Percentiles rank a stretch among this genome's conserved stretches.
phyloP scores from a whole-genome alignment of 2,888 invertebrate species.

The Dolomedes plantarius region DNA sequence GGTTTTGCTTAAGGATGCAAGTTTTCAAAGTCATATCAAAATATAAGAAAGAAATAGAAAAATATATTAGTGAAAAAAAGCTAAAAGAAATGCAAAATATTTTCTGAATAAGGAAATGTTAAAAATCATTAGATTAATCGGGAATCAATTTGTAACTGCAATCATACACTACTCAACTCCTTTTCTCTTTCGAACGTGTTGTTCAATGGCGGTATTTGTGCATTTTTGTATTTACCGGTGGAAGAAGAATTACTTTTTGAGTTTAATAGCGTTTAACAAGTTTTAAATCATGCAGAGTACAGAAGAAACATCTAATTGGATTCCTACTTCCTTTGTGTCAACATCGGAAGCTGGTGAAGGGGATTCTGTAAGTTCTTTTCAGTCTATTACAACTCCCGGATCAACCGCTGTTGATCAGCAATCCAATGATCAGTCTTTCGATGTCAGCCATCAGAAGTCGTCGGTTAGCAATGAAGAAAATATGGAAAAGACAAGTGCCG shows the following conservation, averaged over 20 bases:
- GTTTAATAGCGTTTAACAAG: neutral
- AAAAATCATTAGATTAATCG: no score
- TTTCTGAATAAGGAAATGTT: no score
- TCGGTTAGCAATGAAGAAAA: slow-evolving; percentile 20
- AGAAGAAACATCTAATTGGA: slow-evolving; percentile 35
- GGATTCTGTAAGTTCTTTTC: slow-evolving; percentile 55
- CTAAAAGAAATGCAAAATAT: no score
- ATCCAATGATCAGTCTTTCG: slow-evolving; percentile 55
- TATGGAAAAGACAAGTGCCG: neutral
- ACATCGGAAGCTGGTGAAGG: slow-evolving; percentile 36
- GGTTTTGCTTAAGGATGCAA: no score
- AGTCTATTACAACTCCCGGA: neutral
- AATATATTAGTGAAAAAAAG: no score
- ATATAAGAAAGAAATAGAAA: no score
- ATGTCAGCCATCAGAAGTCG: slow-evolving; percentile 56
- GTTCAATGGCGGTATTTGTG: slow-evolving; percentile 15
- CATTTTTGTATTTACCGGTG: neutral
- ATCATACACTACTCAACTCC: slow-evolving; percentile 32
- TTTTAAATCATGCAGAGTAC: slow-evolving; percentile 32
- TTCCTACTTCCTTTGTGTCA: slow-evolving; percentile 38
- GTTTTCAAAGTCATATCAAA: no score
- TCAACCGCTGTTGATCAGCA: slow-evolving; percentile 41
- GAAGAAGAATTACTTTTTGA: neutral
- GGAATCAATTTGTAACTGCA: no score
- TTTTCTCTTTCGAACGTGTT: neutral